These are phyloP conservation scores for Euzetes globulus DNA, from an alignment of 2,888 invertebrate species.

Conservation along the genomic window DNA sequence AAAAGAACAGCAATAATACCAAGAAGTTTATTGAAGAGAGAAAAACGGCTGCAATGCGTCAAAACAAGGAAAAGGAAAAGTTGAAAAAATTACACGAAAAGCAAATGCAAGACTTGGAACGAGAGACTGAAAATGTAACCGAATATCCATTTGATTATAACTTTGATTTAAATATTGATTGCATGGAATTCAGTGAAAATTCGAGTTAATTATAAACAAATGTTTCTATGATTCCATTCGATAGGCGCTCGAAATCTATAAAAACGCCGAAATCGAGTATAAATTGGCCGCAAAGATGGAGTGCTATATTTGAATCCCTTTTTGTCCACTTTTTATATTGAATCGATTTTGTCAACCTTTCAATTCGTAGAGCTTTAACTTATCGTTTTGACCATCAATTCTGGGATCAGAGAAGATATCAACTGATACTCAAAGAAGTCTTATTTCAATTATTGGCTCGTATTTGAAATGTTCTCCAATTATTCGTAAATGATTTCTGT, in stretches of 20 bases:
- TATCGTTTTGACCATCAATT: too few relatives aligned
- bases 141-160: neutral
- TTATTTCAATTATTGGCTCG: too few relatives aligned
- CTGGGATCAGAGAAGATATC: too few relatives aligned
- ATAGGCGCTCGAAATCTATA: conserved; percentile 84
- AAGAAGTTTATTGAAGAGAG: conserved; percentile 95
- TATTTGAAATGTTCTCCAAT: too few relatives aligned
- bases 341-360: neutral
- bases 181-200: neutral
- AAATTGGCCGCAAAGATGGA: conserved; percentile 79
- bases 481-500: too few relatives aligned
- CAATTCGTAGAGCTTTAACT: too few relatives aligned
- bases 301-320: conserved; percentile 67
- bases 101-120: conserved; percentile 72
- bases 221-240: neutral
- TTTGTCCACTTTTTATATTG: neutral
- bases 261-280: conserved; percentile 84
- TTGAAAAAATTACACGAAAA: conserved; percentile 84
- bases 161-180: neutral
- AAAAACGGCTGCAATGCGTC: conserved; percentile 76
- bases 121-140: conserved; percentile 46
- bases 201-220: neutral
- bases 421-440: too few relatives aligned
- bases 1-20: conserved; percentile 95
- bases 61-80: conserved; percentile 83